phyloP scores from a whole-genome alignment of 2,888 invertebrate genomes.

The Drosophila picticornis region DNA sequence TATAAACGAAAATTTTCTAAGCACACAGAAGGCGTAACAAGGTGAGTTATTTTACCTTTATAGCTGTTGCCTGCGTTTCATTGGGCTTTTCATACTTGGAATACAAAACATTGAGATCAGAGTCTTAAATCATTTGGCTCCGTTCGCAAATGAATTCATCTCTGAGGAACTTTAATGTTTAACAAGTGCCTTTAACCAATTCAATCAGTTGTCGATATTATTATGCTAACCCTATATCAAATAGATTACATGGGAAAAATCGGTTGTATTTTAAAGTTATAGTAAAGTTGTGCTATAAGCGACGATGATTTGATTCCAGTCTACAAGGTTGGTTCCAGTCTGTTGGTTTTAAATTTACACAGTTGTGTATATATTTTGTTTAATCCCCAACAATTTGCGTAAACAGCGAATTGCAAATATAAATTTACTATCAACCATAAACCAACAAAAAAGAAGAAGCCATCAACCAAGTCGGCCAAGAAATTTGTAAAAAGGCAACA shows the following conservation, averaged over 20 bases:
- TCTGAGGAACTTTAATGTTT: not conserved
- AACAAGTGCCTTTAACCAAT: not conserved
- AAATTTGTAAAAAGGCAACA: slow-evolving; percentile 9
- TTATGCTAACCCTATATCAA: not conserved
- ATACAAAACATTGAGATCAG: not conserved
- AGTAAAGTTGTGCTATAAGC: not conserved
- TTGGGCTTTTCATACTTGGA: not conserved
- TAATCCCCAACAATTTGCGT: not conserved
- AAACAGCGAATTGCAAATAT: slow-evolving; percentile 5
- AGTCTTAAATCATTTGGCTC: not conserved
- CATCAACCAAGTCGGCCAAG: not conserved
- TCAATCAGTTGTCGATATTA: not conserved
- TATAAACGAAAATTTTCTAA: not conserved
- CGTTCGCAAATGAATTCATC: not conserved
- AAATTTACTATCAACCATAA: not conserved
- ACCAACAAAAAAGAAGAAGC: not conserved
- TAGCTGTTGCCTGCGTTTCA: not conserved
- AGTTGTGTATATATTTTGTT: not conserved
- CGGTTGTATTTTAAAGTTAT: not conserved
- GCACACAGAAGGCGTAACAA: not conserved
- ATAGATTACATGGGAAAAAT: not conserved
- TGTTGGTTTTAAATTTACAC: not conserved
- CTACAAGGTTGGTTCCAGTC: not conserved
- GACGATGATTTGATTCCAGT: not conserved
- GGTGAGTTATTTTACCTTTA: not conserved